These are phyloP conservation scores for Neopelma chrysocephalum DNA, from an alignment of 2,797 vertebrate genomes.

Conservation along the genomic window DNA sequence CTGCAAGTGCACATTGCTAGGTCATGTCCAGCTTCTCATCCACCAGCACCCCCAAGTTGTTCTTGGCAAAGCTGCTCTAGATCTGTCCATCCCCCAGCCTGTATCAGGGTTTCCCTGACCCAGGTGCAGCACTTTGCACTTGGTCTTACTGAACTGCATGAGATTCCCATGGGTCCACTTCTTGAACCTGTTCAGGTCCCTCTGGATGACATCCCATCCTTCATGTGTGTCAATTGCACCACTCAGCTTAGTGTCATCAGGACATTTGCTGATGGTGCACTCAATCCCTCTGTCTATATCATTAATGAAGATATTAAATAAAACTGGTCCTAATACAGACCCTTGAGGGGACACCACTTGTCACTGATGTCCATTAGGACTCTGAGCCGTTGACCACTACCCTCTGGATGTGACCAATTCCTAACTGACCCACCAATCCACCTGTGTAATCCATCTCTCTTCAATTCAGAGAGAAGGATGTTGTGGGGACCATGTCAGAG, in stretches of 20 bases:
- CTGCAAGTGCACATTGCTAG: rapidly evolving
- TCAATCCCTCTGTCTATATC: neutral
- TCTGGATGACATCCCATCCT: neutral
- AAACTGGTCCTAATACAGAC: neutral
- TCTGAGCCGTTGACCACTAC: neutral
- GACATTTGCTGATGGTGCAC: neutral
- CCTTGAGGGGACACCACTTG: too few relatives aligned
- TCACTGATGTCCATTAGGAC: neutral
- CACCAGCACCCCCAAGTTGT: rapidly evolving
- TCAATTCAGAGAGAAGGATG: neutral
- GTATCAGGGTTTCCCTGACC: rapidly evolving
- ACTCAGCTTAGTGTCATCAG: neutral
- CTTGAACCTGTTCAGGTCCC: too few relatives aligned
- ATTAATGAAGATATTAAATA: neutral
- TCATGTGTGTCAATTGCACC: neutral
- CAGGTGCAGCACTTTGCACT: neutral
- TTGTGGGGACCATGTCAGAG: neutral
- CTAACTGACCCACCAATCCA: neutral
- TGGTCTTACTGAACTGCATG: neutral
- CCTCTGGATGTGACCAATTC: neutral
- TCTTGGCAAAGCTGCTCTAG: rapidly evolving
- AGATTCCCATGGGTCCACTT: neutral
- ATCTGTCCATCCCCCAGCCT: neutral
- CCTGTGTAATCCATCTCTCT: neutral
- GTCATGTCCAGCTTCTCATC: neutral